A percentile compares a stretch with the other conserved stretches of the same genome.
phyloP scores from a whole-genome alignment of 2,888 invertebrate species.

The Melieria crassipennis region DNA sequence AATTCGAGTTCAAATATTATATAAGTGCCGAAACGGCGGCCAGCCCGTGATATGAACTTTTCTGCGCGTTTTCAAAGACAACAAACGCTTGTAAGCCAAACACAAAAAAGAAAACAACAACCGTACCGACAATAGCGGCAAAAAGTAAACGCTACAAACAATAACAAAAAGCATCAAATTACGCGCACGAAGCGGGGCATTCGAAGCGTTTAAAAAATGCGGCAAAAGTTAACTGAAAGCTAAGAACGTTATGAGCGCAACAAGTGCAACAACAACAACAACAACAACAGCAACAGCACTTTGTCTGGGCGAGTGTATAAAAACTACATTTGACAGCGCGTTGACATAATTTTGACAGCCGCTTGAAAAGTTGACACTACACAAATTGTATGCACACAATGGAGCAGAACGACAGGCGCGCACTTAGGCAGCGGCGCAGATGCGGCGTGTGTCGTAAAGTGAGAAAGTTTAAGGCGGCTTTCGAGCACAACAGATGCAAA shows the following conservation, averaged over 20 bases:
- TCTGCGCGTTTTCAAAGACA: too few species aligned
- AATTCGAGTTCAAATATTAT: slow-evolving; percentile 15
- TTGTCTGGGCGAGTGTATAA: neutral
- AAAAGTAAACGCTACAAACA: slow-evolving; percentile 4
- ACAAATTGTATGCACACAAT: neutral
- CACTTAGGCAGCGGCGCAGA: too few species aligned
- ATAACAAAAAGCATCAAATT: slow-evolving; percentile 26
- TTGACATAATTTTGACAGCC: slow-evolving; percentile 38
- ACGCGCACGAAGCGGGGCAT: neutral
- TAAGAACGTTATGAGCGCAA: neutral
- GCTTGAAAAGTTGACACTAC: neutral
- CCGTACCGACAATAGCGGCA: neutral
- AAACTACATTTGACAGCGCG: slow-evolving; percentile 24
- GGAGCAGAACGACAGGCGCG: neutral
- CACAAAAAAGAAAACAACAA: slow-evolving; percentile 6
- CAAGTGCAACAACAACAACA: neutral
- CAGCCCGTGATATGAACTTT: too few species aligned
- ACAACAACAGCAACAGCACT: neutral
- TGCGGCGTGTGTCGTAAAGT: neutral
- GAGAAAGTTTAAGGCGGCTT: neutral
- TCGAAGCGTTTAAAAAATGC: slow-evolving; percentile 10
- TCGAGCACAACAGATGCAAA: neutral
- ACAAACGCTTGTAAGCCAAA: neutral
- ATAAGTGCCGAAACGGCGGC: neutral
- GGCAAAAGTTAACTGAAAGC: neutral